Conservation (phyloP, 1,140 invertebrate genomes). For the Nomia melanderi region DNA sequence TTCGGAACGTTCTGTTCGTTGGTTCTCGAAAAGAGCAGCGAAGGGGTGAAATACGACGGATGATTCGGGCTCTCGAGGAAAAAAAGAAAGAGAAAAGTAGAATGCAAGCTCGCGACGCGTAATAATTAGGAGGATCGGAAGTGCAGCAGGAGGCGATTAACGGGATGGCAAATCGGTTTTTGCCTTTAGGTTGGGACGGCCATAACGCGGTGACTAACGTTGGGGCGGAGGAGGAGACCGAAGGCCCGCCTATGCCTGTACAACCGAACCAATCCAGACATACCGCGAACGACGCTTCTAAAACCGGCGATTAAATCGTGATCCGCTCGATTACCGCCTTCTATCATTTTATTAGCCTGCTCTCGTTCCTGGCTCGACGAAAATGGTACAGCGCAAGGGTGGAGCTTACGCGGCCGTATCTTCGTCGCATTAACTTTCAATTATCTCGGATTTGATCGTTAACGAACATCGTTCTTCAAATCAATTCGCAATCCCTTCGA, state of each 20-base stretch:
- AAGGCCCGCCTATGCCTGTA: conserved; percentile 71
- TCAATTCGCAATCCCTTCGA: too few relatives aligned
- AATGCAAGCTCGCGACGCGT: conserved; percentile 8
- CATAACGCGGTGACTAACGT: conserved; percentile 65
- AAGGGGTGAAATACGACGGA: too few relatives aligned
- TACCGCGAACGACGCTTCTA: conserved; percentile 47
- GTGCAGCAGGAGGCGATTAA: conserved; percentile 42
- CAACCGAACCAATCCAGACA: conserved; percentile 69
- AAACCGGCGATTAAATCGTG: conserved; percentile 56
- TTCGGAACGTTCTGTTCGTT: too few relatives aligned
- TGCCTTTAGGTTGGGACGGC: conserved; percentile 70
- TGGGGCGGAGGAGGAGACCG: conserved; percentile 71
- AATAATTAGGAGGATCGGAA: conserved; percentile 53
- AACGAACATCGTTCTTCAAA: too few relatives aligned
- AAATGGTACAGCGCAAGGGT: background rate
- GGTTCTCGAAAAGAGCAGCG: too few relatives aligned
- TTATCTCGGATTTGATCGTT: too few relatives aligned
- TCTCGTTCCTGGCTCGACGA: background rate
- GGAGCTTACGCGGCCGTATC: background rate
- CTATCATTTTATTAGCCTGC: background rate
- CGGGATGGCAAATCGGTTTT: conserved; percentile 59
- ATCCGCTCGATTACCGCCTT: conserved; percentile 18
- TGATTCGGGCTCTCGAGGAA: background rate
- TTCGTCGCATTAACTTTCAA: too few relatives aligned
- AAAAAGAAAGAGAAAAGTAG: conserved; percentile 3